Evolutionary conservation across 2,888 invertebrate species (phyloP), one percentile per base, ranked within the genome.

Genomic region (Platerodrilus igneus): DNA sequence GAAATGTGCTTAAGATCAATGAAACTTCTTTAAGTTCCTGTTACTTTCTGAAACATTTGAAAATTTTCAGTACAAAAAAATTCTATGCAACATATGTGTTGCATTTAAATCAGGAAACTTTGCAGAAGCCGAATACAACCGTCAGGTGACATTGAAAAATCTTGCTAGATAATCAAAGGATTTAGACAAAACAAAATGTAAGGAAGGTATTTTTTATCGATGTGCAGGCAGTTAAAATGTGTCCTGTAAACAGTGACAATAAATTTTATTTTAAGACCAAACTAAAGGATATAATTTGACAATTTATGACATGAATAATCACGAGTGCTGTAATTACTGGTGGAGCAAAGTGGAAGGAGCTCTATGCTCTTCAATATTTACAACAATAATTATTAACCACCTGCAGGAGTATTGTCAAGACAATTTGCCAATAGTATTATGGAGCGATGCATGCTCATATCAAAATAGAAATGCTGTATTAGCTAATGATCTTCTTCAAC

Each of bases 251-350:
- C 17, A 35, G 23, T 29, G 40, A 37, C 7, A 34, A 37, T 15
- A 43, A 43, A 25, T 39, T 47, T 15, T 44, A 44, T 33, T 47
- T 36, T 32, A 47, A 43, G 18, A 47, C 42, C 9, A 34, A 31
- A 26, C 27, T 43, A 9, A 38, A 39, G 17, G 10, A 19, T 34
- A 39, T 19, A 43, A 33, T 23, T 43, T 34, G 18, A 39, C 34
- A 13, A 23, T 32, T 23, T 30, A 25, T 17, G 31, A 37, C 18
- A 7, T 37, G 17, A 25, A 29, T 3, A 41, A 7, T 19, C 41
- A 41, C 13, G 13, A 41, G 19, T 38, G 41, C 21, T 13, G 17
- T 5, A 41, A 41, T 31, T 45, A 45, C 16, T 45, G 45, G 34
- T 45, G 34, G 41, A 37, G n/a, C n/a, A n/a, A n/a, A n/a, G n/a